phyloP scores from a whole-genome alignment of 2,888 invertebrate genomes.

The Pyrrhosoma nymphula region DNA sequence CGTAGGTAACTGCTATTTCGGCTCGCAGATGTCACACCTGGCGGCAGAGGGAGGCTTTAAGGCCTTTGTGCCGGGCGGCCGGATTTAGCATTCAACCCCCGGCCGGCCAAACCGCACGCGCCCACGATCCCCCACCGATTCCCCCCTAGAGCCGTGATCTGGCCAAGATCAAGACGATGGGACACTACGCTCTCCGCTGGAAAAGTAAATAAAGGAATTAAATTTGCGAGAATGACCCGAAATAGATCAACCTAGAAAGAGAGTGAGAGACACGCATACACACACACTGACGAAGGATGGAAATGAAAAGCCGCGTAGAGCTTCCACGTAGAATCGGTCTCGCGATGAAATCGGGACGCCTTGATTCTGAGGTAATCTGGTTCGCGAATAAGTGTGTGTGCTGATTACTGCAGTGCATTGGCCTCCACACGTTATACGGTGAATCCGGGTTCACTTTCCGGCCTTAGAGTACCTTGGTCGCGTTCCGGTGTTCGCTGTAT shows the following conservation, averaged over 20 bases:
- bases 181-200: background rate
- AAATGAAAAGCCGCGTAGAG: background rate
- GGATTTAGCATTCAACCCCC: background rate
- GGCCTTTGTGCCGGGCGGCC: background rate
- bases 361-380: background rate
- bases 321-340: background rate
- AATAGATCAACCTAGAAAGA: background rate
- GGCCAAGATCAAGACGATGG: conserved; percentile 12
- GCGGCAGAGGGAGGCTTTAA: background rate
- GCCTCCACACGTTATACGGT: background rate
- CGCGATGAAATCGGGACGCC: background rate
- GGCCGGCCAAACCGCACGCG: background rate
- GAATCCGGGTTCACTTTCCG: background rate
- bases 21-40: conserved; percentile 23
- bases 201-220: conserved; percentile 22
- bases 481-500: background rate
- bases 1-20: conserved; percentile 6
- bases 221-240: conserved; percentile 22
- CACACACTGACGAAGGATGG: background rate
- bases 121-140: background rate
- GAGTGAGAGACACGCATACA: no score
- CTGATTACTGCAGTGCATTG: background rate
- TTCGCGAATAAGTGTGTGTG: background rate
- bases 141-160: background rate
- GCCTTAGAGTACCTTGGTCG: background rate